These are phyloP conservation scores for Hippocampus guttulatus DNA, from an alignment of 2,113 vertebrate species.

Conservation along the genomic window DNA sequence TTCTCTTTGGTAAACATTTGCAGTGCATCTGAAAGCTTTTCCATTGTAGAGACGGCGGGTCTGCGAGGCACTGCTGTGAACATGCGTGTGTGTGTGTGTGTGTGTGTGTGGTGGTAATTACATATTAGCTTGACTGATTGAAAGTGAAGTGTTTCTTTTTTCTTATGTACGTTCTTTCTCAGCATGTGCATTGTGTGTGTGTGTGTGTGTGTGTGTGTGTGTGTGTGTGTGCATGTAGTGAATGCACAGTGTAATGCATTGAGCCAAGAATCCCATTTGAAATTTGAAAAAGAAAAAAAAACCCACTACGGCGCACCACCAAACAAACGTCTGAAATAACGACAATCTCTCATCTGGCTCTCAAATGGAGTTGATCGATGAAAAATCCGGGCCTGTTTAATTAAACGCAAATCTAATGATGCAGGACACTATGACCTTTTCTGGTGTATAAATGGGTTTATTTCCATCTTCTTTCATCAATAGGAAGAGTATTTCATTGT, in stretches of 20 bases:
- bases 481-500: too few relatives aligned
- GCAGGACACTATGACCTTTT: too few relatives aligned
- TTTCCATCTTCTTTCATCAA: background rate
- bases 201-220: background rate
- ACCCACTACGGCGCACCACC: background rate
- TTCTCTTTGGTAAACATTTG: conserved; percentile 42
- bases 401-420: background rate
- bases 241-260: background rate
- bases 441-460: background rate
- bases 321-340: background rate
- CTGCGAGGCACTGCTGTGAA: conserved; percentile 15
- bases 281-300: background rate
- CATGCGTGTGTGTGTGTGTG: conserved; percentile 17
- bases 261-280: background rate
- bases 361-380: background rate
- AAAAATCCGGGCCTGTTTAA: background rate
- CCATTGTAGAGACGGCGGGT: conserved; percentile 36
- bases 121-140: conserved; percentile 24
- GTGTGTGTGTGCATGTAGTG: background rate
- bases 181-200: conserved; percentile 7
- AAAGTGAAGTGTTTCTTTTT: conserved; percentile 11
- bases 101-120: conserved; percentile 28
- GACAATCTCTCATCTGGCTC: background rate
- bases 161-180: conserved; percentile 8
- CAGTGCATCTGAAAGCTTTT: conserved; percentile 55